Percentiles rank a stretch among this genome's conserved stretches.
Evolutionary conservation across 2,888 invertebrate genomes (phyloP).

Genomic region (Dicycla oo): DNA sequence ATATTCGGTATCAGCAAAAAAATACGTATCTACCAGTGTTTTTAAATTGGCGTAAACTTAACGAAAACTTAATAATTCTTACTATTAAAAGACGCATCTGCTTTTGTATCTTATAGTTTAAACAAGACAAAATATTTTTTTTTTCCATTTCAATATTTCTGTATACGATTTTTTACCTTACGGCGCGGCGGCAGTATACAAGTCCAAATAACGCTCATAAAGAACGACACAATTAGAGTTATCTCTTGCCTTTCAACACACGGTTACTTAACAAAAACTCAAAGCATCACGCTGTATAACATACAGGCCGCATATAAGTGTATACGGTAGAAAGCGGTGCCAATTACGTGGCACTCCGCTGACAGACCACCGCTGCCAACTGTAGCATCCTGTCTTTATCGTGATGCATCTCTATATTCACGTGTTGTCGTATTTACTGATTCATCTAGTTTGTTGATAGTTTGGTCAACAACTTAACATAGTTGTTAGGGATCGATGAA

Average conservation of each 20-base stretch:
- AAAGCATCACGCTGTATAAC: conserved; percentile 52
- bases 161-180: no score
- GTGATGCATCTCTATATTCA: conserved; percentile 46
- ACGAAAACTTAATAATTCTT: no score
- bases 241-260: not conserved
- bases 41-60: no score
- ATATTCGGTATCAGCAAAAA: no score
- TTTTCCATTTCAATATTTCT: no score
- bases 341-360: conserved; percentile 78
- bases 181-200: no score
- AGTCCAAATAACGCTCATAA: no score
- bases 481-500: not conserved
- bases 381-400: conserved; percentile 61
- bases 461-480: conserved; percentile 16
- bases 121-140: no score
- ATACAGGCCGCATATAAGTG: conserved; percentile 49
- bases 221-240: no score
- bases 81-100: no score
- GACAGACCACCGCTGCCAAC: conserved; percentile 64
- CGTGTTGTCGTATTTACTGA: conserved; percentile 40
- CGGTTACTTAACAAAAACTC: not conserved
- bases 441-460: conserved; percentile 46
- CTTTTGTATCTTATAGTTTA: no score
- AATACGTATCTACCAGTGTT: no score
- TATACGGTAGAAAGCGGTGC: conserved; percentile 80